These are phyloP conservation scores for Choreutis nemorana DNA, from an alignment of 2,888 invertebrate species.

Conservation along the genomic window DNA sequence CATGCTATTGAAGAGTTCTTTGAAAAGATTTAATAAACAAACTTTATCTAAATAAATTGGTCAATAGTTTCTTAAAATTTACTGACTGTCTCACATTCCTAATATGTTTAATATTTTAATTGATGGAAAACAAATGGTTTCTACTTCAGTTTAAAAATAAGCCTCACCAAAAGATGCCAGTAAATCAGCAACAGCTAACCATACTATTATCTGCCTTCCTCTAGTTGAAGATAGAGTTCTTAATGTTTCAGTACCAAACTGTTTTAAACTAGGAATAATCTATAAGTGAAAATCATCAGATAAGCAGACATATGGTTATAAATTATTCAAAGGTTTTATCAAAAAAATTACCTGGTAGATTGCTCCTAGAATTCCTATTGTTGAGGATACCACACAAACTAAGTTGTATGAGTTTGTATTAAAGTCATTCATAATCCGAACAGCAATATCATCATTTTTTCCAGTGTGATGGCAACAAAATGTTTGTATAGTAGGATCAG, in stretches of 20 bases:
- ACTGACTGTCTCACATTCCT: no score
- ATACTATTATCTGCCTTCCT: constrained; percentile 76
- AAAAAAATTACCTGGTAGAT: constrained; percentile 72
- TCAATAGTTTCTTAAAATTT: no score
- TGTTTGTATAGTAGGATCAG: constrained; percentile 85
- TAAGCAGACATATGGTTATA: no score
- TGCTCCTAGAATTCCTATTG: constrained; percentile 78
- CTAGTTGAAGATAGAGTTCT: constrained; percentile 68
- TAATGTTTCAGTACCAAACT: constrained; percentile 58
- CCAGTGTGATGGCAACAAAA: constrained; percentile 79
- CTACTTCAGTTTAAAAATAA: no score
- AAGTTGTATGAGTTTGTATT: constrained; percentile 77
- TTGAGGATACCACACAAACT: constrained; percentile 77
- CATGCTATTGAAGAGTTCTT: no score
- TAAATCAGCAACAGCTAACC: constrained; percentile 82
- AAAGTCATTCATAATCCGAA: constrained; percentile 75
- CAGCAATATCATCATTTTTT: constrained; percentile 69
- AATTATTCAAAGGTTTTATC: constrained; percentile 1
- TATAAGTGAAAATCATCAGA: constrained; percentile 26
- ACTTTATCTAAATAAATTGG: no score
- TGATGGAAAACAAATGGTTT: no score
- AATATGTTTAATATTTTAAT: no score
- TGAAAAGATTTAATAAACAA: no score
- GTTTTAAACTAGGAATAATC: constrained; percentile 71
- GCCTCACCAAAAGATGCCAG: constrained; percentile 78